A percentile compares a stretch with the other conserved stretches of the same genome.
phyloP scores from a whole-genome alignment of 2,797 vertebrate genomes.

The Sternarchorhynchus goeldii region DNA sequence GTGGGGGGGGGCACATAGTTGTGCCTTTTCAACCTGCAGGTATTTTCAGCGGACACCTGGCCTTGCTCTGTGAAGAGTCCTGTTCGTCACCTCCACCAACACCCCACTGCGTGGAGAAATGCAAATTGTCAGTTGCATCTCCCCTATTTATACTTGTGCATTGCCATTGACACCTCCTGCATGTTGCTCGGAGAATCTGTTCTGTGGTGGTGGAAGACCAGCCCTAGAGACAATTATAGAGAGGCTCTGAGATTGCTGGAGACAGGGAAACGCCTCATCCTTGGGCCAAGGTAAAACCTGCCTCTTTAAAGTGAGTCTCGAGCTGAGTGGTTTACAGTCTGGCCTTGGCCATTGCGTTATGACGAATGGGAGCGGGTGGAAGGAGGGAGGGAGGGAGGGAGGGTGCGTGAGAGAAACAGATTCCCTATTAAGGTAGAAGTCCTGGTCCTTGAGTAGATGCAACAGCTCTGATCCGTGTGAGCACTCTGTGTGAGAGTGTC shows the following conservation, averaged over 20 bases:
- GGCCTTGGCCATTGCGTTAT: constrained; percentile 4
- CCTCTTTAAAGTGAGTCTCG: background rate
- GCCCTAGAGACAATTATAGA: constrained; percentile 10
- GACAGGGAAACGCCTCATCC: background rate
- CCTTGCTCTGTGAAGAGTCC: constrained; percentile 51
- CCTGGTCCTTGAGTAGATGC: constrained; percentile 12
- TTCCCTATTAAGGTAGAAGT: constrained; percentile 54
- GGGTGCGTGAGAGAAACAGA: background rate
- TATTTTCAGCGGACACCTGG: constrained; percentile 75
- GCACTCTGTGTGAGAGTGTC: background rate
- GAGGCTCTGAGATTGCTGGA: constrained; percentile 19
- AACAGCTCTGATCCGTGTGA: constrained; percentile 15
- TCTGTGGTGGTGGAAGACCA: background rate
- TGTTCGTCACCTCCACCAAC: constrained; percentile 62
- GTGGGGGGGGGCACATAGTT: constrained; percentile 65
- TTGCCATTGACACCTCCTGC: background rate
- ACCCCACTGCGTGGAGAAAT: constrained; percentile 46
- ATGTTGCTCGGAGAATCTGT: background rate
- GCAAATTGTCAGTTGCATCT: background rate
- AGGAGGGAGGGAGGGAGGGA: background rate
- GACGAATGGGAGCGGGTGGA: constrained; percentile 27
- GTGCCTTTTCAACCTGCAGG: constrained; percentile 69
- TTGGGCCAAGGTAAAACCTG: background rate
- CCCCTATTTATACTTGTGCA: constrained; percentile 22
- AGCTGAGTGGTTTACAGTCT: constrained; percentile 3